These are phyloP conservation scores for Steatocranus sp. DNA, from an alignment of 2,797 vertebrate genomes.

Conservation along the genomic window DNA sequence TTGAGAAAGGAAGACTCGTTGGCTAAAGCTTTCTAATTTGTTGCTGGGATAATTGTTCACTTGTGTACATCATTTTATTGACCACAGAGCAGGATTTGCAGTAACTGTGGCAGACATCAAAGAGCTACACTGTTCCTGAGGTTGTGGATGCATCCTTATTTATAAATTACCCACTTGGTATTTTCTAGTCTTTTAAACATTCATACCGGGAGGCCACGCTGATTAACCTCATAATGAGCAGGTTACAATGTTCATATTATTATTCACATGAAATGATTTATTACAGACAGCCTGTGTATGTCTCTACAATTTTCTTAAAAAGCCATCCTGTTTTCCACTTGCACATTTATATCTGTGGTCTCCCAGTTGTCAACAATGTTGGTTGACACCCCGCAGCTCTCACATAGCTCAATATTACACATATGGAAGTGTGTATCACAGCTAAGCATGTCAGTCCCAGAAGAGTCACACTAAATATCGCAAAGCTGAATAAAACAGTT, in stretches of 20 bases:
- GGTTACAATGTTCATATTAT: not conserved
- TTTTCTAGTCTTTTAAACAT: not conserved
- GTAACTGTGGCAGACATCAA: not conserved
- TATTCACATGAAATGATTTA: not conserved
- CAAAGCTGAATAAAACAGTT: conserved; percentile 40
- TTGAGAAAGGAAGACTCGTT: not conserved
- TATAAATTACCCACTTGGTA: not conserved
- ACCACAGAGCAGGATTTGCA: not conserved
- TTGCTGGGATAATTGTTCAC: not conserved
- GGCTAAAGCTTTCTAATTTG: not conserved
- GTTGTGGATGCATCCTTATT: not conserved
- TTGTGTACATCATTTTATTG: not conserved
- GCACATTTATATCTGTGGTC: conserved; percentile 15
- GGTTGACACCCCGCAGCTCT: conserved; percentile 38
- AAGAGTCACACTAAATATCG: conserved; percentile 43
- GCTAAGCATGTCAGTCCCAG: conserved; percentile 24
- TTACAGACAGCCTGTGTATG: not conserved
- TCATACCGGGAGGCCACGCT: not conserved
- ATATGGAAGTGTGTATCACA: conserved; percentile 51
- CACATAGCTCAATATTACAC: conserved; percentile 47
- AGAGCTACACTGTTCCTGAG: not conserved
- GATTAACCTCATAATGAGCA: not conserved
- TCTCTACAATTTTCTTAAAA: not conserved
- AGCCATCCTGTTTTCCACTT: conserved; percentile 2
- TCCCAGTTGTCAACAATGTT: conserved; percentile 8